Base-by-base conservation (phyloP, 2,888 invertebrate genomes). In the Epinotia brunnichana region DNA sequence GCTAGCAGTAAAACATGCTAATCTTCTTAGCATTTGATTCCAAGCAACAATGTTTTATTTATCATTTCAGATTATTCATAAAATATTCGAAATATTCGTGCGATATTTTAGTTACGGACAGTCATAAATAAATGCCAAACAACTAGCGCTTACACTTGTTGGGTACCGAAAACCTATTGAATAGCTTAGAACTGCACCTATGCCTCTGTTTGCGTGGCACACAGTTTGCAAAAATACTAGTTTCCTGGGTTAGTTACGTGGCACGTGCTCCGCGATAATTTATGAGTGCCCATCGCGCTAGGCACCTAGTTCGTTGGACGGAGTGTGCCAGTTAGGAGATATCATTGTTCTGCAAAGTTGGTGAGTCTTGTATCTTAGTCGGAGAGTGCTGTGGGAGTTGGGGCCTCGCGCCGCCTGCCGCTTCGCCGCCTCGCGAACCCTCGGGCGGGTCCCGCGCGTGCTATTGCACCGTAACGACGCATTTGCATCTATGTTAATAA, bases 401-500 rank as follows among this genome's bases (percentile, higher is more conserved):
- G 74, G 61, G 76, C 75, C 57, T 41, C 56, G 51, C 41, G 56
- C 67, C 61, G 70, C 59, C 64, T 60, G 64, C 62, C 70, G 76
- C 75, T 74, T 73, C 74, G 74, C 74, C 74, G 60, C 75, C 73
- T 68, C 74, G 74, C 74, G 71, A 76, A 76, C 78, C 81, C 80
- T 76, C 77, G 76, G 79, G 78, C 79, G 74, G 69, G 75, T 77
- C 79, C 79, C 85, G 82, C 80, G 82, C 82, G 81, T 82, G 81
- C 79, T 81, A 76, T 82, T 82, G 83, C 82, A 81, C 80, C 76
- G 76, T 80, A 81, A 82, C 83, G 80, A 81, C 80, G 80, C 83
- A 86, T 87, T 87, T 86, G 86, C 85, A 86, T 86, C 83, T 84
- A 82, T 84, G 83, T 82, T 83, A 85, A 83, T 87, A 81, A 83